Evolutionary conservation across 2,113 vertebrate genomes (phyloP), one percentile per base, ranked within the genome.

Genomic region (Prietella phreatophila): DNA sequence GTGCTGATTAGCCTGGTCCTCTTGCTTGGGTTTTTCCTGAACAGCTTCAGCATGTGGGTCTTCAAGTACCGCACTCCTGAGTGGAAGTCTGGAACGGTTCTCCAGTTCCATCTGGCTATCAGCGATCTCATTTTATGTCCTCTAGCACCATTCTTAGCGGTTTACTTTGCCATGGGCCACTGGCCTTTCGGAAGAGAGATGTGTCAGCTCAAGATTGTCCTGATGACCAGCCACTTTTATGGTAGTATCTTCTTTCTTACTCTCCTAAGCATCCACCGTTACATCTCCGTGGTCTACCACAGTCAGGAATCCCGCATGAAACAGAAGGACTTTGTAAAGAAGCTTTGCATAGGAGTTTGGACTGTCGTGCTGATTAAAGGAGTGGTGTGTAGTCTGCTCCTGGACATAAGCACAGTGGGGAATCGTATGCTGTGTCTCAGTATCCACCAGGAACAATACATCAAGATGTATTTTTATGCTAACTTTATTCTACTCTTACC

Each of bases 101-200:
- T 96, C n/a, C 96, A 95, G 91, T 95, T 96, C 91, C 93, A 94
- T 88, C 89, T 95, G 84, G 95, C 93, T 53, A 71, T 96, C 56
- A 93, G 93, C 1, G 95, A 95, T 5, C 61, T 92, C 78, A 90
- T 95, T 7, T 88, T 93, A 58, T 93, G 93, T 1, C 95, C 93
- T 0, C 58, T 90, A 19, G 91, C 90, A 17, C 94, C 94, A 0
- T 63, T 96, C 82, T 91, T 95, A 82, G 91, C 93, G 0, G 86
- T 83, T 50, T 94, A 94, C 89, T 93, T 95, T 39, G 91, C 88
- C 58, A 69, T 91, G 10, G 84, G 88, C 36, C 8, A 92, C 42
- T 95, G 95, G 93, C 47, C 71, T 13, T 95, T 94, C 9, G 94
- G 94, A 4, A 79, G 17, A 1, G 91, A 95, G 36, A 88, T 96